Conservation (phyloP, 35 echinoderm and acorn worm genomes). For the Chiridota heheva region DNA sequence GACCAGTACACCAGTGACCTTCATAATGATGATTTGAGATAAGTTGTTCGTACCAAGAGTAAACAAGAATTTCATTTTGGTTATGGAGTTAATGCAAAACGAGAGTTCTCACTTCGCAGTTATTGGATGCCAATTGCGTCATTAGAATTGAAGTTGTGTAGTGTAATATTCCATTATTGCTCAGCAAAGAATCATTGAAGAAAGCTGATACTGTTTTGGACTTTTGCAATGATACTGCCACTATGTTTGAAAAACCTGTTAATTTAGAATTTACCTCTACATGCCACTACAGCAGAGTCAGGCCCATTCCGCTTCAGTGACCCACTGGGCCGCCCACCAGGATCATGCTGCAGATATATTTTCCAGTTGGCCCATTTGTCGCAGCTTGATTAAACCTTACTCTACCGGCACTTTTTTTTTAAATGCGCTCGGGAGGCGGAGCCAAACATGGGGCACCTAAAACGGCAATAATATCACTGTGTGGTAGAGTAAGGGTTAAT, state of each 20-base stretch:
- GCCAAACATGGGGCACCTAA: too few relatives aligned
- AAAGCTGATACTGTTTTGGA: slow-evolving; percentile 22
- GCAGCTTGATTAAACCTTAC: too few relatives aligned
- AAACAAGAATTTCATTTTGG: slow-evolving; percentile 12
- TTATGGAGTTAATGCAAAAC: slow-evolving; percentile 1
- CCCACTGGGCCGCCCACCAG: too few relatives aligned
- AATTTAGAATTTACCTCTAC: slow-evolving; percentile 16
- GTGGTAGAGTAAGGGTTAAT: too few relatives aligned
- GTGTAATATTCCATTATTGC: slow-evolving; percentile 32
- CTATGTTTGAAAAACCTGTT: slow-evolving; percentile 7
- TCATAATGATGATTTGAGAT: background rate
- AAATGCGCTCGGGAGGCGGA: too few relatives aligned
- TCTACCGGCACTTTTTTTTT: too few relatives aligned
- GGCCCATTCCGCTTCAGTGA: too few relatives aligned
- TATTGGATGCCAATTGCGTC: slow-evolving; percentile 7
- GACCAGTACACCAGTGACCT: background rate
- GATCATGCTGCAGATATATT: background rate
- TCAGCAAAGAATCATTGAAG: slow-evolving; percentile 33
- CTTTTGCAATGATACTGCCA: slow-evolving; percentile 26
- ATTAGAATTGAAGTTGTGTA: slow-evolving; percentile 36
- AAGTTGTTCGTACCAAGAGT: background rate
- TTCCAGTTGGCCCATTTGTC: too few relatives aligned
- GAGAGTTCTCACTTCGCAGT: background rate
- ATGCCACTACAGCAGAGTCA: slow-evolving; percentile 1
- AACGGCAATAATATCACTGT: too few relatives aligned